These are phyloP conservation scores for Leptarthrus brevirostris DNA, from an alignment of 2,888 invertebrate genomes.

Conservation along the genomic window DNA sequence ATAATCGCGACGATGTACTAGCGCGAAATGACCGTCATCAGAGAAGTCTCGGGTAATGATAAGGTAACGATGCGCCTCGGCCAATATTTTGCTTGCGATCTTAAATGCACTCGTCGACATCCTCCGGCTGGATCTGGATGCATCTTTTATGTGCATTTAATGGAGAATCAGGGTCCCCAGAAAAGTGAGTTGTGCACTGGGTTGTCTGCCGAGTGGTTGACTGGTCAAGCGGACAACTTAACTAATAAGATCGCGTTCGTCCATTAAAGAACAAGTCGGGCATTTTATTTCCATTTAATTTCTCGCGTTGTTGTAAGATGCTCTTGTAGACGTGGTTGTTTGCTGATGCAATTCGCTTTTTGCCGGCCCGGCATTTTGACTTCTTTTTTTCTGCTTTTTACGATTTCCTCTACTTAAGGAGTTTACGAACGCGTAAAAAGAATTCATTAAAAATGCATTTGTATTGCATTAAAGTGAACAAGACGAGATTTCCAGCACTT, in stretches of 20 bases:
- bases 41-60: slow-evolving; percentile 20
- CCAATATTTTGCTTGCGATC: slow-evolving; percentile 26
- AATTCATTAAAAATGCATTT: slow-evolving; percentile 51
- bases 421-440: slow-evolving; percentile 20
- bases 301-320: slow-evolving; percentile 22
- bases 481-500: slow-evolving; percentile 50
- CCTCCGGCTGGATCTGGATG: too few relatives aligned
- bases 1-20: background rate
- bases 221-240: slow-evolving; percentile 47
- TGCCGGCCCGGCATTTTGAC: slow-evolving; percentile 13
- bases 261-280: slow-evolving; percentile 46
- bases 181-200: slow-evolving; percentile 36
- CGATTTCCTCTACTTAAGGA: slow-evolving; percentile 34
- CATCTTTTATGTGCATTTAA: slow-evolving; percentile 34
- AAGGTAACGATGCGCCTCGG: slow-evolving; percentile 17
- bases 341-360: slow-evolving; percentile 43
- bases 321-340: slow-evolving; percentile 39
- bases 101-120: background rate
- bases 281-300: slow-evolving; percentile 48
- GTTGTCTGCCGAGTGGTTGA: slow-evolving; percentile 39
- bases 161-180: slow-evolving; percentile 12
- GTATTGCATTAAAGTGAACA: slow-evolving; percentile 47
- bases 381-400: slow-evolving; percentile 1
- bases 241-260: slow-evolving; percentile 47
- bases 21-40: slow-evolving; percentile 20